phyloP scores from a whole-genome alignment of 2,113 vertebrate genomes.

The Malurus elegans region DNA sequence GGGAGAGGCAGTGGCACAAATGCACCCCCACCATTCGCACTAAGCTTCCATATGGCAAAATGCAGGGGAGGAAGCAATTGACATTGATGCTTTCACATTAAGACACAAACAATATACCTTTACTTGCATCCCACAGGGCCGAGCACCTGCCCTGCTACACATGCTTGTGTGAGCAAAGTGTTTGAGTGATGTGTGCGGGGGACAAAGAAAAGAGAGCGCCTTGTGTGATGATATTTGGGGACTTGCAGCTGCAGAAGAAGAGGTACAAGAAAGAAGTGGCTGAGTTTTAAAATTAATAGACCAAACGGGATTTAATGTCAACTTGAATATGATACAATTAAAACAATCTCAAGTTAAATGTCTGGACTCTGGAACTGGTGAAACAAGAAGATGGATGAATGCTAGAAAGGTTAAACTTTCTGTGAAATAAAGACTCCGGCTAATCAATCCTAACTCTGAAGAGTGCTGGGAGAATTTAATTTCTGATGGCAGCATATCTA shows the following conservation, averaged over 20 bases:
- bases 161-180: background rate
- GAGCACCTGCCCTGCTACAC: constrained; percentile 14
- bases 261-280: background rate
- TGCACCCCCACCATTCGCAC: background rate
- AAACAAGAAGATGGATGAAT: background rate
- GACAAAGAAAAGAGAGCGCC: background rate
- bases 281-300: constrained; percentile 15
- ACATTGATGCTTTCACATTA: constrained; percentile 35
- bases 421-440: background rate
- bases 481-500: background rate
- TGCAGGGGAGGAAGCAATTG: background rate
- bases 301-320: background rate
- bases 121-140: background rate
- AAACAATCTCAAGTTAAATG: background rate
- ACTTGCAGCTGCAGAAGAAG: background rate
- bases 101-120: background rate
- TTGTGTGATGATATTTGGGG: background rate
- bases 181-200: background rate
- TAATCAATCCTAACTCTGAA: background rate
- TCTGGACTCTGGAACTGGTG: background rate
- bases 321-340: background rate
- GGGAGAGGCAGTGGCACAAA: background rate
- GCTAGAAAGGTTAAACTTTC: background rate
- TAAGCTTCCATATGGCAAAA: constrained; percentile 9
- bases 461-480: constrained; percentile 4